phyloP scores from a whole-genome alignment of 2,113 vertebrate genomes.

The Irena cyanogastra region DNA sequence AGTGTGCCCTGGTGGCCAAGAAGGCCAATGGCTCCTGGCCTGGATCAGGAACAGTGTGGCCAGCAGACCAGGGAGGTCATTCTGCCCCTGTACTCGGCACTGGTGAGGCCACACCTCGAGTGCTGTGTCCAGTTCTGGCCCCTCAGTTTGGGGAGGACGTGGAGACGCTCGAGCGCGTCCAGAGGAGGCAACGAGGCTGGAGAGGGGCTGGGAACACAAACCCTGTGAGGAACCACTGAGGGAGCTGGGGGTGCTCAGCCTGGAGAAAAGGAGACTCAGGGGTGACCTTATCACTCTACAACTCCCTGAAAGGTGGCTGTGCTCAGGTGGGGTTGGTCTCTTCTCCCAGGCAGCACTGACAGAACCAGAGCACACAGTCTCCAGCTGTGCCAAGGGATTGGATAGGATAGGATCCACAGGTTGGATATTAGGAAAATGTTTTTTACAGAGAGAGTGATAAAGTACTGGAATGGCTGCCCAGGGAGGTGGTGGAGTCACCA shows the following conservation, averaged over 20 bases:
- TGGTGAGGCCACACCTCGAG: background rate
- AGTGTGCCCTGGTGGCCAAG: too few relatives aligned
- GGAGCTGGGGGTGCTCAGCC: background rate
- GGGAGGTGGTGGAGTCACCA: background rate
- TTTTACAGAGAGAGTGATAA: background rate
- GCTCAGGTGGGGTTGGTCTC: background rate
- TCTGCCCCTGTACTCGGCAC: background rate
- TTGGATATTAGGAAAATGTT: too few relatives aligned
- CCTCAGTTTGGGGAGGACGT: background rate
- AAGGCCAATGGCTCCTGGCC: too few relatives aligned
- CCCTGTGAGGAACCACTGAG: background rate
- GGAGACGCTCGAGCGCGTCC: background rate
- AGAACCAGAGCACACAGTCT: background rate
- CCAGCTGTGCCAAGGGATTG: background rate
- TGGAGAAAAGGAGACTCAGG: background rate
- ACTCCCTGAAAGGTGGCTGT: background rate
- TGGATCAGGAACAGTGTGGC: too few relatives aligned
- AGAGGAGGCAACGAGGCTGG: background rate
- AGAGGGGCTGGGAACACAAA: background rate
- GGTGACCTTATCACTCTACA: background rate
- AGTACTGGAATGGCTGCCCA: background rate
- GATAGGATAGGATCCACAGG: too few relatives aligned
- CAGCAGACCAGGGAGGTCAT: too few relatives aligned
- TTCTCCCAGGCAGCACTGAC: background rate
- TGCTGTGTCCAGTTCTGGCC: background rate